phyloP scores from a whole-genome alignment of 2,797 vertebrate species.

The Pitangus sulphuratus region DNA sequence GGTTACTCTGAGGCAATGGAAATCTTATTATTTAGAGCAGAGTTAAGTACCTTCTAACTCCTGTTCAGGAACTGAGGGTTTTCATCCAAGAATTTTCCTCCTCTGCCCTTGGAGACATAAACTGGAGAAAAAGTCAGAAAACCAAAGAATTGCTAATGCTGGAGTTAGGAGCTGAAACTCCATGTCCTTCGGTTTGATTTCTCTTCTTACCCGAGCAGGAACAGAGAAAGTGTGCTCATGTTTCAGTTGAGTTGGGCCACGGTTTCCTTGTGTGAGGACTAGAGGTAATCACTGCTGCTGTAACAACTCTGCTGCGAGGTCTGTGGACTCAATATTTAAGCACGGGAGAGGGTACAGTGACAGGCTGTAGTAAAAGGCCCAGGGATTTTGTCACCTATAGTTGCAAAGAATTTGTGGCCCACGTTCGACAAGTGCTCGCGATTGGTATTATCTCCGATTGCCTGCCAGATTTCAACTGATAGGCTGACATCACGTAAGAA shows the following conservation, averaged over 20 bases:
- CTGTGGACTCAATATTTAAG: neutral
- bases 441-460: neutral
- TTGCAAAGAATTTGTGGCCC: neutral
- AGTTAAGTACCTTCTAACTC: neutral
- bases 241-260: neutral
- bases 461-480: neutral
- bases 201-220: neutral
- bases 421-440: neutral
- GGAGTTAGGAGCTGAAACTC: neutral
- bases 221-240: neutral
- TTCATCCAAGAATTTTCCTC: neutral
- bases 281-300: neutral
- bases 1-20: neutral
- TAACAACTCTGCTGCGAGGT: neutral
- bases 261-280: fast-evolving
- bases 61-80: neutral
- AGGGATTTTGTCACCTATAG: neutral
- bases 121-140: neutral
- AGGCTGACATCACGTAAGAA: neutral
- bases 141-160: neutral
- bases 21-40: neutral
- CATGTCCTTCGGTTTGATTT: neutral
- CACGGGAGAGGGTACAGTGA: fast-evolving
- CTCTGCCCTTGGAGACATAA: neutral
- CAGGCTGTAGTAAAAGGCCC: neutral